Conservation (phyloP, 2,113 vertebrate species). For the Siphamia tubifer region DNA sequence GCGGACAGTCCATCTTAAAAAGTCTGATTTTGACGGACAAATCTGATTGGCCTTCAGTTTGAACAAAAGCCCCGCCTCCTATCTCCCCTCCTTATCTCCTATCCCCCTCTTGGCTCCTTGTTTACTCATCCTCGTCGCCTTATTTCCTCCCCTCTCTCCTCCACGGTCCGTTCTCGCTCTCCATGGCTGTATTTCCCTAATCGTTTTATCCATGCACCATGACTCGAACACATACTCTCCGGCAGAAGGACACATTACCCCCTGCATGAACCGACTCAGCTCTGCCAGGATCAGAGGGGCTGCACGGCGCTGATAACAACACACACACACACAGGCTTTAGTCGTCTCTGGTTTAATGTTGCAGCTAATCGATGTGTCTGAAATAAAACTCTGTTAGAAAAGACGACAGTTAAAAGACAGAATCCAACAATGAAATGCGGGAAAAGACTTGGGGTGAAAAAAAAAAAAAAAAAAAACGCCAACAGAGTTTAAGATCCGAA, state of each 20-base stretch:
- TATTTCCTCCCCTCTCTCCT: too few relatives aligned
- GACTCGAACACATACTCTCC: conserved; percentile 17
- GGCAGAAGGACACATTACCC: conserved; percentile 62
- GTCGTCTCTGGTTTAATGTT: conserved; percentile 34
- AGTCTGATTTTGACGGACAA: too few relatives aligned
- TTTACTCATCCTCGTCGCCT: too few relatives aligned
- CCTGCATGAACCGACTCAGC: conserved; percentile 51
- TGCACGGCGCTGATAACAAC: conserved; percentile 62
- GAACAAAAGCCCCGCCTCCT: too few relatives aligned
- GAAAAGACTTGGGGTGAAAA: too few relatives aligned
- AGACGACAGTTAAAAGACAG: background rate
- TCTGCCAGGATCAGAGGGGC: conserved; percentile 58
- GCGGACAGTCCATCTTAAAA: too few relatives aligned
- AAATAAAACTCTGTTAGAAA: conserved; percentile 30
- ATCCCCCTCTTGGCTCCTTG: background rate
- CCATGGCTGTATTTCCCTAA: conserved; percentile 53
- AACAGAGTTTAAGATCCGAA: background rate
- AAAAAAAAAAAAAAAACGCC: too few relatives aligned
- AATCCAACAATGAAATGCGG: background rate
- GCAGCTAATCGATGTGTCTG: conserved; percentile 41
- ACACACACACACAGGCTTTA: conserved; percentile 14
- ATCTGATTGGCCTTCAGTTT: too few relatives aligned
- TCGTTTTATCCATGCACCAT: conserved; percentile 59
- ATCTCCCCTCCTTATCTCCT: background rate
- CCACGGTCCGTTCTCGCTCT: conserved; percentile 18